phyloP scores from a whole-genome alignment of 2,888 invertebrate genomes.

The Cataglyphis rosenhaueri region DNA sequence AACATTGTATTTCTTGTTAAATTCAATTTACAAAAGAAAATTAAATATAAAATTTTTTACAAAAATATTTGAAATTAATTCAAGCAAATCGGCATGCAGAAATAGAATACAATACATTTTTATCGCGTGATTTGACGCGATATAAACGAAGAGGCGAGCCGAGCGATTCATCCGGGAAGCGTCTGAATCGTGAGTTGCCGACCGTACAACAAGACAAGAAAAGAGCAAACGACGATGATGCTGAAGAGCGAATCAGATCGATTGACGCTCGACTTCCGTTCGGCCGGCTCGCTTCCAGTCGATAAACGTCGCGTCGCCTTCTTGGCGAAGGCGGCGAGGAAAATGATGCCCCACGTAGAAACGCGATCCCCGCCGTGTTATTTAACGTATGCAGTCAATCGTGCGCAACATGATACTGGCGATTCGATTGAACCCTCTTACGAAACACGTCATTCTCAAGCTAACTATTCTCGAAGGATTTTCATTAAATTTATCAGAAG shows the following conservation, averaged over 20 bases:
- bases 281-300: not conserved
- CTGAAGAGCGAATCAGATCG: slow-evolving; percentile 22
- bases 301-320: slow-evolving; percentile 21
- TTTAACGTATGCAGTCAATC: slow-evolving; percentile 7
- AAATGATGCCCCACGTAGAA: not conserved
- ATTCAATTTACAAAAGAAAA: not conserved
- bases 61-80: not conserved
- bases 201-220: not conserved
- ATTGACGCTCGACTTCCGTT: slow-evolving; percentile 21
- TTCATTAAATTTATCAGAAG: not conserved
- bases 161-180: not conserved
- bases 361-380: not conserved
- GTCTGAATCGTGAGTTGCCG: not conserved
- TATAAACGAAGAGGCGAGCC: not conserved
- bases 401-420: not conserved
- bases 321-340: not conserved
- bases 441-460: not conserved
- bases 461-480: not conserved
- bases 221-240: not conserved
- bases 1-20: not conserved
- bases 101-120: not conserved
- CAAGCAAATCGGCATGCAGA: not conserved
- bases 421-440: not conserved
- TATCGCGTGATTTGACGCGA: not conserved
- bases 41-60: not conserved